These are phyloP conservation scores for Cepaea hortensis DNA, from an alignment of 2,888 invertebrate species.

Conservation along the genomic window DNA sequence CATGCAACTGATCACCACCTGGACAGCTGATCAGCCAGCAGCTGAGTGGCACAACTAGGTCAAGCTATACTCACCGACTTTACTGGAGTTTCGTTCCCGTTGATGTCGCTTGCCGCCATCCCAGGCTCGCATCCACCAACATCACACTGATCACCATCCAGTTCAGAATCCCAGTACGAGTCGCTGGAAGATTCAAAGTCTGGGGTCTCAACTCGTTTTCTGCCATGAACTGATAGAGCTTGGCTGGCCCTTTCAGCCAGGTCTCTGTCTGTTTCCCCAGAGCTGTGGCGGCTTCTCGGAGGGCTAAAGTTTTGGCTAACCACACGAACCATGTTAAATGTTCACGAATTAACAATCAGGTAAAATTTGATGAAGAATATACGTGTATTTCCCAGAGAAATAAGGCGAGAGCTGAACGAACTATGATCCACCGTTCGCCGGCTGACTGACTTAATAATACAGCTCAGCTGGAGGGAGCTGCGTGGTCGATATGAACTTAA, in stretches of 20 bases:
- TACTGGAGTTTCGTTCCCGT: constrained; percentile 38
- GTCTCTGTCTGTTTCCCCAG: constrained; percentile 63
- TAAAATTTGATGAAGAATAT: neutral
- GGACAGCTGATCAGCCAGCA: constrained; percentile 51
- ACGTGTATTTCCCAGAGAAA: constrained; percentile 1
- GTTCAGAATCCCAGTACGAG: constrained; percentile 58
- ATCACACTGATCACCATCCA: constrained; percentile 48
- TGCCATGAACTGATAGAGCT: constrained; percentile 49
- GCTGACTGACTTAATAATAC: constrained; percentile 35
- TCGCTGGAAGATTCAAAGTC: constrained; percentile 56
- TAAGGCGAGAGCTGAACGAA: neutral
- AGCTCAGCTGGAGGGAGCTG: constrained; percentile 34
- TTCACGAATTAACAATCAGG: neutral
- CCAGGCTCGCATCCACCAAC: constrained; percentile 25
- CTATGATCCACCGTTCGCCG: constrained; percentile 24
- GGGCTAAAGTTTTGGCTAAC: constrained; percentile 53
- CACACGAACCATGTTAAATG: constrained; percentile 38
- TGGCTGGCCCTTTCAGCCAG: constrained; percentile 57
- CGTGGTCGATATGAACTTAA: constrained; percentile 32
- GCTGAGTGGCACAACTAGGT: constrained; percentile 51
- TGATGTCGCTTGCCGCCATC: constrained; percentile 4
- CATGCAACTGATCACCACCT: constrained; percentile 49
- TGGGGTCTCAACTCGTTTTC: constrained; percentile 48
- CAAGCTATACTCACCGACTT: constrained; percentile 50
- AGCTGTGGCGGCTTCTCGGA: constrained; percentile 63